Conservation (phyloP, 2,797 vertebrate species). For the Sebastes umbrosus region DNA sequence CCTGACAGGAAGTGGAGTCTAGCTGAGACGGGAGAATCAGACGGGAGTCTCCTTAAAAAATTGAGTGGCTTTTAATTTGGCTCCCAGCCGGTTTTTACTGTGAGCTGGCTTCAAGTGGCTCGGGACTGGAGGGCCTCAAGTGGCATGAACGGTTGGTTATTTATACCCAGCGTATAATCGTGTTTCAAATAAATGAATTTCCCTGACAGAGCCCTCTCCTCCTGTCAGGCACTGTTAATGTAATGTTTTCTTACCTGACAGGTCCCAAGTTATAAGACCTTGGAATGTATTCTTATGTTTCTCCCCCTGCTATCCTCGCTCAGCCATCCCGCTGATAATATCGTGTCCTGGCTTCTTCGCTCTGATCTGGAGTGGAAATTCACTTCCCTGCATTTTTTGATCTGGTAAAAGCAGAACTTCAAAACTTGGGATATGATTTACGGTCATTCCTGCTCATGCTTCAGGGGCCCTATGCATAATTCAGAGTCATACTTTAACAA, state of each 20-base stretch:
- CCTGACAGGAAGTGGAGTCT: slow-evolving; percentile 94
- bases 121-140: slow-evolving; percentile 24
- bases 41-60: slow-evolving; percentile 82
- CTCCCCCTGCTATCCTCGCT: slow-evolving; percentile 34
- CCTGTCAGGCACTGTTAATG: slow-evolving; percentile 46
- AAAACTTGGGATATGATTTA: slow-evolving; percentile 10
- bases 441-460: background rate
- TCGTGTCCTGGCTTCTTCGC: slow-evolving; percentile 14
- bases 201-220: slow-evolving; percentile 31
- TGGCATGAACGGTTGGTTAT: slow-evolving; percentile 54
- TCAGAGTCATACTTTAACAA: background rate
- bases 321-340: slow-evolving; percentile 57
- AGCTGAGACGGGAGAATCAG: slow-evolving; percentile 86
- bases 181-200: slow-evolving; percentile 65
- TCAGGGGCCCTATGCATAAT: background rate
- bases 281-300: slow-evolving; percentile 60
- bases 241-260: slow-evolving; percentile 67
- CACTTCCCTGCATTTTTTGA: slow-evolving; percentile 12
- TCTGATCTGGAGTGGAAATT: slow-evolving; percentile 30
- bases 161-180: slow-evolving; percentile 56
- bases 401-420: background rate
- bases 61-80: slow-evolving; percentile 91
- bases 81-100: slow-evolving; percentile 84
- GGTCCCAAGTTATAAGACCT: slow-evolving; percentile 58
- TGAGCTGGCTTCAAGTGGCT: slow-evolving; percentile 62